Percentiles rank a stretch among this genome's conserved stretches.
Conservation (phyloP, 2,113 vertebrate species). For the Calidris pygmaea region DNA sequence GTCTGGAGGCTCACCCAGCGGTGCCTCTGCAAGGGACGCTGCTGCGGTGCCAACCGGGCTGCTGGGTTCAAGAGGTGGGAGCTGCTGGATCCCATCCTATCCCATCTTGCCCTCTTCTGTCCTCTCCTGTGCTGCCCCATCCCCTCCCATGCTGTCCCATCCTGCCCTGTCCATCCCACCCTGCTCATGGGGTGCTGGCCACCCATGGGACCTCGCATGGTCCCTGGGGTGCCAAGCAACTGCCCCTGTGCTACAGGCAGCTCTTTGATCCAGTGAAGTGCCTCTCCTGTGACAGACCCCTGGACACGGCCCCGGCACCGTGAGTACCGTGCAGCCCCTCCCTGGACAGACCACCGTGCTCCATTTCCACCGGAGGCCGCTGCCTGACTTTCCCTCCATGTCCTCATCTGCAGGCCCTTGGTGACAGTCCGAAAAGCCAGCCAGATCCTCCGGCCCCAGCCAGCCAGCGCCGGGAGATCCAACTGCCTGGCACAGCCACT, state of each 20-base stretch:
- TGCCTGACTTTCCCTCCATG: background rate
- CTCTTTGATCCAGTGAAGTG: constrained; percentile 67
- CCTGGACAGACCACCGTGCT: background rate
- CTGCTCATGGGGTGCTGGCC: background rate
- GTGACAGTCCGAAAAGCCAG: constrained; percentile 49
- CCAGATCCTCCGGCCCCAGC: background rate
- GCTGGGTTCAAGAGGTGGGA: constrained; percentile 64
- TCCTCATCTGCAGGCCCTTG: constrained; percentile 49
- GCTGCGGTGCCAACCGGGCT: constrained; percentile 10
- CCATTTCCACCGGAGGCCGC: background rate
- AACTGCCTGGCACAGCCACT: constrained; percentile 12
- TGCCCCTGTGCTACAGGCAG: constrained; percentile 37
- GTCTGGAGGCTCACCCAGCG: constrained; percentile 56
- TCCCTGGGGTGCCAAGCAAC: background rate
- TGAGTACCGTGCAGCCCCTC: constrained; percentile 35
- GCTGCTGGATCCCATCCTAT: background rate
- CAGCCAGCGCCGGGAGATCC: background rate
- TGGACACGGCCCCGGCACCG: constrained; percentile 49
- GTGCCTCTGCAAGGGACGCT: constrained; percentile 37
- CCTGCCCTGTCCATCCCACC: background rate
- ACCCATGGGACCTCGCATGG: rapidly evolving
- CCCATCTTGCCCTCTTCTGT: no score
- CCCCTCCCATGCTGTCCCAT: background rate
- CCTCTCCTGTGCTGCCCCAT: background rate
- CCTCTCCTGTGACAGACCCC: constrained; percentile 67